A percentile compares a stretch with the other conserved stretches of the same genome.
phyloP scores from a whole-genome alignment of 2,888 invertebrate genomes.

The Desoria tigrina region DNA sequence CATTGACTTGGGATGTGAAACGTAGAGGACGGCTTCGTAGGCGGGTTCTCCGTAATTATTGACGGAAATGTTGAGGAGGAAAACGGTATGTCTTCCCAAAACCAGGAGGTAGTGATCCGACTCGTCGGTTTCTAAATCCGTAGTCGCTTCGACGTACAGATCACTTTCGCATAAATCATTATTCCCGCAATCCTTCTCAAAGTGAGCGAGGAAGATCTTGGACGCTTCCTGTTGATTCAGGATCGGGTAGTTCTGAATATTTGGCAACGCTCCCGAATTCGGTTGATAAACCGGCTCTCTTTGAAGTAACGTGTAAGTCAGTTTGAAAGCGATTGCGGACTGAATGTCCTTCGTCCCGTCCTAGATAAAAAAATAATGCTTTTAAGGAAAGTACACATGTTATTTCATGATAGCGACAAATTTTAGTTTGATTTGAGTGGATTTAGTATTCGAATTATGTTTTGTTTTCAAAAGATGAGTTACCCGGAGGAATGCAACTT shows the following conservation, averaged over 20 bases:
- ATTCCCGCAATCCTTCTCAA: constrained; percentile 86
- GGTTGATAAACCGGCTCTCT: constrained; percentile 62
- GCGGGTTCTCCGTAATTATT: constrained; percentile 83
- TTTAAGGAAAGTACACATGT: neutral
- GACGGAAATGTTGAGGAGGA: constrained; percentile 73
- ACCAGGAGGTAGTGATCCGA: constrained; percentile 54
- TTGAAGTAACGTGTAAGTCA: constrained; percentile 80
- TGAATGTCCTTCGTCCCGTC: constrained; percentile 85
- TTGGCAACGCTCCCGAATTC: constrained; percentile 63
- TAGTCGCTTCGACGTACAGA: constrained; percentile 67
- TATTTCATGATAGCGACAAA: constrained; percentile 12
- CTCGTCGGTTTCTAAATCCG: constrained; percentile 61
- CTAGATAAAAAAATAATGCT: constrained; percentile 55
- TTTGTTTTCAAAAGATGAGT: constrained; percentile 55
- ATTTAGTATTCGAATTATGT: constrained; percentile 9
- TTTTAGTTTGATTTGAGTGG: too few relatives aligned
- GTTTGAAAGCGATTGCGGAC: constrained; percentile 79
- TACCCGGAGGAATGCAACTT: constrained; percentile 80
- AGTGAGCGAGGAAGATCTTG: constrained; percentile 76
- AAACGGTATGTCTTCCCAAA: constrained; percentile 74
- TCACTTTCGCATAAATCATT: constrained; percentile 86
- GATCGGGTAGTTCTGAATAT: constrained; percentile 79
- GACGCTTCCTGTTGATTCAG: constrained; percentile 83
- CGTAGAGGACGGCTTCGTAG: constrained; percentile 80
- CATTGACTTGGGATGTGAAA: constrained; percentile 74